Evolutionary conservation across 30 jellyfish, hydroid and myxozoan species (phyloP), one percentile per base, ranked within the genome.

Genomic region (Nemopilema nomurai): DNA sequence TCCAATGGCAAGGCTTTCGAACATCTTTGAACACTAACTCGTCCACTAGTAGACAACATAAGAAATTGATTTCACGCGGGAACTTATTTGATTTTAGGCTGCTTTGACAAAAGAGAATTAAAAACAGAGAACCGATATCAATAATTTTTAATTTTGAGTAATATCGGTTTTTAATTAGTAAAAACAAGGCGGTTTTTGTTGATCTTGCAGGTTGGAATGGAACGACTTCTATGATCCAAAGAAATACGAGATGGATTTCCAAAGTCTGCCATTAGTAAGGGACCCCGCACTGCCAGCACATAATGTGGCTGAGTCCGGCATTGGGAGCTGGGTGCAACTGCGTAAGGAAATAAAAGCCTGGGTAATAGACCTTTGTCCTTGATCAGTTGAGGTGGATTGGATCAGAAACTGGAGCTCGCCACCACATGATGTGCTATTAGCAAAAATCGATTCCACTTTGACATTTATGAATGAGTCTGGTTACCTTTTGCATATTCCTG

Each of bases 241-340:
- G 0, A 95, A 89, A 20, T 94, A 71, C 28, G 94, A 88, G 0
- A 27, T 83, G 18, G 66, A 52, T 6, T 28, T 18, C 27, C 27
- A 50, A 25, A 82, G 62, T 18, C 27, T 49, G 28, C 92, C 95
- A 19, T 21, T 90, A 63, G 76, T 90, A 17, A 92, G 97, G 50
- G 99, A 94, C 50, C 99, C 99, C 0, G 96, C 96, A 8, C 80
- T 94, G 57, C 99, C 99, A 18, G 66, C 88, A 1, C 95, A 89
- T 65, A 94, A 94, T 69, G 97, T 94, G 7, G 96, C 97, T 9
- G 93, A 81, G 65, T 64, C 98, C 7, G 98, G 96, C 20, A 73
- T 94, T n/a, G 88, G 53, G 18, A 92, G 89, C 87, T 94, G 99
- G 97, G 28, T 82, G 26, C 99, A 94, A 76, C 81, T 94, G 27